Percentiles rank a stretch among this genome's conserved stretches.
Evolutionary conservation across 1,140 invertebrate species (phyloP).

Genomic region (Piezodorus guildinii): DNA sequence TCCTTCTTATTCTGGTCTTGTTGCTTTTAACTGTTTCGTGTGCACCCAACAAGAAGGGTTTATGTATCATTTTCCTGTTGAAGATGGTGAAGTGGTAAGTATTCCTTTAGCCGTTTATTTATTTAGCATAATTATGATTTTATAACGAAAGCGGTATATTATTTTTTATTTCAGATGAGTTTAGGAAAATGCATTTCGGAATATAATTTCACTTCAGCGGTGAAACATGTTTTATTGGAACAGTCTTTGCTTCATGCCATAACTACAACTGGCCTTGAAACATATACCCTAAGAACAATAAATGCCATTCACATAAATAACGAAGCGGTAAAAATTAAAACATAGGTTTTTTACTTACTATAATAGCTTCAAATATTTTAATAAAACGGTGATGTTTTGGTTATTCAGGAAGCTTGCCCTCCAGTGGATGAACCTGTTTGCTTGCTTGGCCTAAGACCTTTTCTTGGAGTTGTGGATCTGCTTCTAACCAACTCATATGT

Average conservation of each 20-base stretch:
- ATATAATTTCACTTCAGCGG: constrained; percentile 59
- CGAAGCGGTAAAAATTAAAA: constrained; percentile 5
- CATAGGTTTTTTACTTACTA: neutral
- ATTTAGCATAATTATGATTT: neutral
- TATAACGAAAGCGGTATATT: neutral
- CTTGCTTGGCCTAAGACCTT: constrained; percentile 57
- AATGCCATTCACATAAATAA: constrained; percentile 33
- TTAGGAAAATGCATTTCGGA: constrained; percentile 29
- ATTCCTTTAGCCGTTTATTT: neutral
- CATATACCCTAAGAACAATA: constrained; percentile 56
- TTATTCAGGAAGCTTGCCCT: constrained; percentile 40
- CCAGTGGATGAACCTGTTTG: constrained; percentile 52
- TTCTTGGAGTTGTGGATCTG: constrained; percentile 55
- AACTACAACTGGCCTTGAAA: constrained; percentile 64
- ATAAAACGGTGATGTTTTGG: neutral
- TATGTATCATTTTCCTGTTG: constrained; percentile 42
- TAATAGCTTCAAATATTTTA: no score
- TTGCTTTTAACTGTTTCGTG: constrained; percentile 37
- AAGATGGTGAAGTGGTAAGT: constrained; percentile 27
- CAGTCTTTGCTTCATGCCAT: constrained; percentile 58
- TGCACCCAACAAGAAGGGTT: constrained; percentile 46
- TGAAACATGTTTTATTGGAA: constrained; percentile 52
- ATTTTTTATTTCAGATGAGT: constrained; percentile 27
- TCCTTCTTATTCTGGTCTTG: constrained; percentile 26
- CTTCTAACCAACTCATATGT: constrained; percentile 48